These are phyloP conservation scores for Pyrrhosoma nymphula DNA, from an alignment of 2,888 invertebrate species.

Conservation along the genomic window DNA sequence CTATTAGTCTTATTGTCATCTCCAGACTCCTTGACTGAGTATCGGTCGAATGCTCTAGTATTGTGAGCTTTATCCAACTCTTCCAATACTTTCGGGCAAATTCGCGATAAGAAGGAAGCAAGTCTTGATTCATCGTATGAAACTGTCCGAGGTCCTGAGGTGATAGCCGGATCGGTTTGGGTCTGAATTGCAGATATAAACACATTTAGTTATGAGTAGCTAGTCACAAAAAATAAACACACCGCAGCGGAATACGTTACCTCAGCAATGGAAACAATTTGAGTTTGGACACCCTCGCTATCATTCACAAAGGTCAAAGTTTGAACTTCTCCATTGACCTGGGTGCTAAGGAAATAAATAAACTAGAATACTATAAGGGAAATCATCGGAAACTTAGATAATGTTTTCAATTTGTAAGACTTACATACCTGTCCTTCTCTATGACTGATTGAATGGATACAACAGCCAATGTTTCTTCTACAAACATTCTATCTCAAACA, in stretches of 20 bases:
- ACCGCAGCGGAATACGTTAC: neutral
- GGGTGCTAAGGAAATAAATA: neutral
- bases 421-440: neutral
- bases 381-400: neutral
- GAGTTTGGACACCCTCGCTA: neutral
- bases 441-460: constrained; percentile 14
- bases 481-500: neutral
- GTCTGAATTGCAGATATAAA: neutral
- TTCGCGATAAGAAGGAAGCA: constrained; percentile 68
- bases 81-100: constrained; percentile 69
- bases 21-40: constrained; percentile 29
- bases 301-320: neutral
- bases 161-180: neutral
- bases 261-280: neutral
- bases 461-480: constrained; percentile 28
- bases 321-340: constrained; percentile 5
- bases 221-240: too few relatives aligned
- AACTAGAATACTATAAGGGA: neutral
- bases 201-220: neutral
- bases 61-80: constrained; percentile 69
- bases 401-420: neutral
- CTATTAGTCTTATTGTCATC: constrained; percentile 62
- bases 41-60: constrained; percentile 68
- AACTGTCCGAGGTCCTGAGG: neutral
- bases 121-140: constrained; percentile 60